Evolutionary conservation across 1,140 invertebrate genomes (phyloP).

Genomic region (Pinna nobilis): DNA sequence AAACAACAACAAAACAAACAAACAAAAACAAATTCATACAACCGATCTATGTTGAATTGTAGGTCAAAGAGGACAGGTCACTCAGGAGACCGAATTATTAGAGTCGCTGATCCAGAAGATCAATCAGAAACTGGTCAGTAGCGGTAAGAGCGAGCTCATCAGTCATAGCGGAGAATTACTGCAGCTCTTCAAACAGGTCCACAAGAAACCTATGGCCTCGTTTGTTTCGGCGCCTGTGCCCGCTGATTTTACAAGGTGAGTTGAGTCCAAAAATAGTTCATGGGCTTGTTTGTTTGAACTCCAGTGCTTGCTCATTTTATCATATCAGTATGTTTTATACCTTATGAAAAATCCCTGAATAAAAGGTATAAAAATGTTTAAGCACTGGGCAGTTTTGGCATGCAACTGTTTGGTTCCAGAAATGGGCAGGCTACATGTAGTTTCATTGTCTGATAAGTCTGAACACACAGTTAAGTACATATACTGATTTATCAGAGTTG

Average conservation of each 20-base stretch:
- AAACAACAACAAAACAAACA: too few relatives aligned
- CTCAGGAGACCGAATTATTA: slow-evolving; percentile 87
- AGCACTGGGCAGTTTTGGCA: too few relatives aligned
- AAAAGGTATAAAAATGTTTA: too few relatives aligned
- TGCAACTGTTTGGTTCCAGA: too few relatives aligned
- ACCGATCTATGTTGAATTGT: slow-evolving; percentile 13
- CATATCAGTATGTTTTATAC: too few relatives aligned
- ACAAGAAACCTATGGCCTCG: slow-evolving; percentile 87
- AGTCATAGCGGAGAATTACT: slow-evolving; percentile 86
- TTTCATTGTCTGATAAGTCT: too few relatives aligned
- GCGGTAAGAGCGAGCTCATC: slow-evolving; percentile 88
- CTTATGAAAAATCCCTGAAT: too few relatives aligned
- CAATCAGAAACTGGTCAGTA: slow-evolving; percentile 86
- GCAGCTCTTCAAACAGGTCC: slow-evolving; percentile 87
- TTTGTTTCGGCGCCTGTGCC: slow-evolving; percentile 92
- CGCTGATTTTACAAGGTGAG: slow-evolving; percentile 89
- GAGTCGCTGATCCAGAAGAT: slow-evolving; percentile 90
- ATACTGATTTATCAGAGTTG: too few relatives aligned
- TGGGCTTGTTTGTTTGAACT: neutral
- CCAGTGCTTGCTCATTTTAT: neutral
- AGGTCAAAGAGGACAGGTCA: slow-evolving; percentile 89
- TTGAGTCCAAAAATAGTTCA: neutral
- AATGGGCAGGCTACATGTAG: too few relatives aligned
- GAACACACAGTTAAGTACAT: too few relatives aligned
- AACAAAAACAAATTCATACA: too few relatives aligned